Conservation (phyloP, 1,140 invertebrate species). For the Drosophila bocki region DNA sequence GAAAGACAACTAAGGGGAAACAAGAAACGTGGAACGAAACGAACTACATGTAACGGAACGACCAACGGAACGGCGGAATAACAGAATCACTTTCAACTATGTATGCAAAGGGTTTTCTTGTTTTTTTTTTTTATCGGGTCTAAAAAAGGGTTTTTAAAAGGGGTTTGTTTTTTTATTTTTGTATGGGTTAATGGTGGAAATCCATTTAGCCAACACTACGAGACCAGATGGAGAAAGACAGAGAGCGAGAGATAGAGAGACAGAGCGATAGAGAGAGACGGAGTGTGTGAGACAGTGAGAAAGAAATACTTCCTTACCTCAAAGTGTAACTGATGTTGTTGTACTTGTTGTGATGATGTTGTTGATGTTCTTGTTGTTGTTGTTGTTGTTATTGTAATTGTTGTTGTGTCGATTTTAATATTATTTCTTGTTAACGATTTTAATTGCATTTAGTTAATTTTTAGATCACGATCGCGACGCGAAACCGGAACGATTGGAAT, state of each 20-base stretch:
- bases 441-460: constrained; percentile 36
- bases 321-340: constrained; percentile 59
- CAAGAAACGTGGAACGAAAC: constrained; percentile 44
- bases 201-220: constrained; percentile 41
- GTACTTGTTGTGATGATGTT: constrained; percentile 28
- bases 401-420: constrained; percentile 48
- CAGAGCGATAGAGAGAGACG: constrained; percentile 21
- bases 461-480: constrained; percentile 36
- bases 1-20: constrained; percentile 31
- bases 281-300: constrained; percentile 60
- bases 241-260: constrained; percentile 31
- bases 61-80: constrained; percentile 29
- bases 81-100: constrained; percentile 30
- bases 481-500: constrained; percentile 44
- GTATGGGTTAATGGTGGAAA: constrained; percentile 11
- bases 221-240: constrained; percentile 41
- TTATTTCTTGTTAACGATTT: constrained; percentile 38
- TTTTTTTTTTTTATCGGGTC: constrained; percentile 5
- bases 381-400: constrained; percentile 43
- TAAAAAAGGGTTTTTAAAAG: background rate
- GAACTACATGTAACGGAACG: constrained; percentile 42
- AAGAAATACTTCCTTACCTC: constrained; percentile 76
- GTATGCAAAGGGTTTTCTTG: constrained; percentile 7
- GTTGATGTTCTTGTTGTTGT: constrained; percentile 27
- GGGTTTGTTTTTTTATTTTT: background rate